Evolutionary conservation across 2,888 invertebrate species (phyloP), one percentile per base, ranked within the genome.

Genomic region (Argyra leucocephala): DNA sequence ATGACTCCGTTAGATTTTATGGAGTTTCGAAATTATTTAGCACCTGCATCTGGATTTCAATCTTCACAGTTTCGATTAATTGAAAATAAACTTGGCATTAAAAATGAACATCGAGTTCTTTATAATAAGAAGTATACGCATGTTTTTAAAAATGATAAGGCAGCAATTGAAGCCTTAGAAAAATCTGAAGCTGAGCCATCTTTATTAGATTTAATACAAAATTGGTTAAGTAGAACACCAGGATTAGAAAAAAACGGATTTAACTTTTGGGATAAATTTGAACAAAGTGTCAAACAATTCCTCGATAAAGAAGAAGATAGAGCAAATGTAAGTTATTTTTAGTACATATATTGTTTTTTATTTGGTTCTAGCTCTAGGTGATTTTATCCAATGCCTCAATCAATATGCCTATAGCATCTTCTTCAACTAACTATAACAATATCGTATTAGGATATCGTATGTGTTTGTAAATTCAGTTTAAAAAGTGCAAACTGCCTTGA

Each of bases 1-100:
- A 99, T 99, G 99, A 96, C 97, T 0, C 97, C 99, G 0, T 80
- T 97, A 67, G 99, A 99, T 80, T 99, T 99, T 76, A 93, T 99
- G 89, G 97, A 97, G 74, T 99, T 99, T 80, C 86, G 98, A 62
- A 86, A 90, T 70, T 93, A 93, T 76, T 82, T 99, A 57, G 89
- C 92, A 15, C 93, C 98, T 0, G 96, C 98, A 0, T 98, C 98
- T 0, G 99, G 99, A 1, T 99, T 99, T 78, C 99, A 99, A 77
- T 97, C 96, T 74, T 80, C 96, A 57, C 95, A 99, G 79, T 99
- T 99, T 79, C 87, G 99, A 21, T 82, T 99, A 22, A 81, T 99
- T 65, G 99, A 99, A 81, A 99, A 98, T 76, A 98, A 97, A 81
- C 76, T 91, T 69, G 91, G 91, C 0, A 81, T 91, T 1, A 86